Percentiles rank a stretch among this genome's conserved stretches.
Conservation (phyloP, 2,113 vertebrate genomes). For the Eulemur rufifrons region DNA sequence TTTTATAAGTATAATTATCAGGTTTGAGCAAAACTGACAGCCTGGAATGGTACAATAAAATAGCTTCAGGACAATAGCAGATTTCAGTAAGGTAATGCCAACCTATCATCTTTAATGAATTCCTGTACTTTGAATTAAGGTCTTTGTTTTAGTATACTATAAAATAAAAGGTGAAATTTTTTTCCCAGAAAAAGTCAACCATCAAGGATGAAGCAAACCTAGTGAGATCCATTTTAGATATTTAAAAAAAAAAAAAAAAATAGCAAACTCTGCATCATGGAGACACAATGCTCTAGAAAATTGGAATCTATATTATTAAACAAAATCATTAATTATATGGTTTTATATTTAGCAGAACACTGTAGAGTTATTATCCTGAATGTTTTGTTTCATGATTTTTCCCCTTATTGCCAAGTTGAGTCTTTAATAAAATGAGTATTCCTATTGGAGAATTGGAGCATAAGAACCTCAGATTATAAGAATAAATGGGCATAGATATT, state of each 20-base stretch:
- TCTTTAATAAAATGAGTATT: constrained; percentile 37
- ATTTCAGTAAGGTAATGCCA: constrained; percentile 57
- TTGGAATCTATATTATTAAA: constrained; percentile 55
- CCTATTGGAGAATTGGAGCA: background rate
- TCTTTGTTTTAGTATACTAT: constrained; percentile 46
- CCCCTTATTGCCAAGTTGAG: background rate
- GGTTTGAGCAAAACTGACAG: constrained; percentile 73
- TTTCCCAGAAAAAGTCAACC: constrained; percentile 30
- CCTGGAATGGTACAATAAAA: constrained; percentile 64
- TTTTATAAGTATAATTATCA: constrained; percentile 74
- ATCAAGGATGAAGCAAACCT: constrained; percentile 41
- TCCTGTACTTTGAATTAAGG: constrained; percentile 61
- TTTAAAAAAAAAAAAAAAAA: background rate
- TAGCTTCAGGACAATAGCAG: constrained; percentile 59
- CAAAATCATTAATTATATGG: constrained; percentile 66
- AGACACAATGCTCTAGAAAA: constrained; percentile 56
- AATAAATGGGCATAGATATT: background rate
- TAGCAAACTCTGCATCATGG: background rate
- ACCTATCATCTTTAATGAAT: constrained; percentile 63
- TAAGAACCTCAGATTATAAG: background rate
- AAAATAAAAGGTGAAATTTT: constrained; percentile 52
- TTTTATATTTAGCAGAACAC: constrained; percentile 48
- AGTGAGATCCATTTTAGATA: constrained; percentile 36
- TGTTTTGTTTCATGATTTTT: constrained; percentile 17
- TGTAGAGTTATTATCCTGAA: constrained; percentile 12